Base-by-base conservation (phyloP, 2,113 vertebrate species). In the Lagopus muta region DNA sequence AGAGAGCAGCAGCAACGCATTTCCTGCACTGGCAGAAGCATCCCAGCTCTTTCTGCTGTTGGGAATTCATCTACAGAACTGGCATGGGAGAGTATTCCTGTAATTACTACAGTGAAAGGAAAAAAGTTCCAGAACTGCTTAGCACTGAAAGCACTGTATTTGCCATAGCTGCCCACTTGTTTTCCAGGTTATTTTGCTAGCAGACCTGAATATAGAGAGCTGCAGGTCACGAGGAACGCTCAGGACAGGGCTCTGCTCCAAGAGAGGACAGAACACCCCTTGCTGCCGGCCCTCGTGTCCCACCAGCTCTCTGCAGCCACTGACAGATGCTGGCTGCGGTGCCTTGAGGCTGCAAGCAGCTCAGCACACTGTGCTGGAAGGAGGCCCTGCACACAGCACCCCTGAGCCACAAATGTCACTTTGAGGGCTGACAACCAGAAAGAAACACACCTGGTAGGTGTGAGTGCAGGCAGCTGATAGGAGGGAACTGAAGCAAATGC, bases 301-400 rank as follows among this genome's bases (percentile, higher is more conserved):
- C 58, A 43, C 22, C 34, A 27, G 19, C 32, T 28, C 14, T 14
- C 21, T 1, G 1, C 10, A 50, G 32, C 8, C 62, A 4, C 40
- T 34, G 55, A 4, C 2, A 27, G 17, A n/a, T 9, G 13, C 52
- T 8, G 13, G 14, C 27, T 14, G 14, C 3, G 25, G 48, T 13
- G 52, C 52, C 52, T 13, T 9, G 6, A 22, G 52, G 22, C 6
- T 50, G 52, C 3, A 27, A 54, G 52, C 52, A 7, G 67, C 16
- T 28, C 5, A 0, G 13, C 11, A 1, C 0, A 6, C 28, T 47
- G 16, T 19, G 62, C 8, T 4, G 25, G 10, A 27, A 38, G 61
- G 38, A n/a, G 22, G 25, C 8, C 30, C 14, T 8, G 21, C 52
- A 24, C 43, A 13, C 27, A 2, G 8, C 32, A 8, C 17, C 77